Base-by-base conservation (phyloP, 2,113 vertebrate species). In the Atrichornis clamosus region DNA sequence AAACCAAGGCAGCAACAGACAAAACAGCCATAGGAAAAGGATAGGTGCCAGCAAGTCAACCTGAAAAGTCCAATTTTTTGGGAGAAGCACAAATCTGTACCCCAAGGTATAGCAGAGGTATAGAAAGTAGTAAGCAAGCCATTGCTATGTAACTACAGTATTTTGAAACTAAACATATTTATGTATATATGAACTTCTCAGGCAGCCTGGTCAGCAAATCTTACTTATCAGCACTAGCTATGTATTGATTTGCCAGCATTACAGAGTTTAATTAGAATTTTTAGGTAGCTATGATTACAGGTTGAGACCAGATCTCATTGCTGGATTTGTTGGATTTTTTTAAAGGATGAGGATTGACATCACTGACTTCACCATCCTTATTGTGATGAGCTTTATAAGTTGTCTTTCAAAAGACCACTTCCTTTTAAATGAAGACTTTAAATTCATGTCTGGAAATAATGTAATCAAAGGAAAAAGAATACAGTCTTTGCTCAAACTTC, bases 271-370 rank as follows among this genome's bases (percentile, higher is more conserved):
- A 70, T 55, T 37, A 47, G 32, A 63, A 23, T 37, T 94, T 69
- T 39, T 53, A 77, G 16, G 13, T 22, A 89, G 32, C 21, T 81
- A 8, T 23, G 2, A 72, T 33, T 37, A 35, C 9, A 55, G 20
- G 30, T 28, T 44, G 32, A 77, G 32, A 70, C 4, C 15, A 19
- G 3, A 55, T 44, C 26, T 80, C 8, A 6, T 8, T 16, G 47
- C 23, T 49, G 35, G 37, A 49, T 65, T 77, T 46, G 12, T 13
- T n/a, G 4, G 1, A 0, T 0, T 13, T 52, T 79, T 42, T 64
- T 27, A 6, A 89, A 79, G 46, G 72, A 53, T 26, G 11, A n/a
- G 9, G 21, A 80, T 21, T 77, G 72, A 63, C 28, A 80, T 13
- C 46, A 85, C 8, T 53, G 35, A 59, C 18, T 47, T 87, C 15